Evolutionary conservation across 2,113 vertebrate genomes (phyloP).

Genomic region (Thalassarche chlororhynchos): DNA sequence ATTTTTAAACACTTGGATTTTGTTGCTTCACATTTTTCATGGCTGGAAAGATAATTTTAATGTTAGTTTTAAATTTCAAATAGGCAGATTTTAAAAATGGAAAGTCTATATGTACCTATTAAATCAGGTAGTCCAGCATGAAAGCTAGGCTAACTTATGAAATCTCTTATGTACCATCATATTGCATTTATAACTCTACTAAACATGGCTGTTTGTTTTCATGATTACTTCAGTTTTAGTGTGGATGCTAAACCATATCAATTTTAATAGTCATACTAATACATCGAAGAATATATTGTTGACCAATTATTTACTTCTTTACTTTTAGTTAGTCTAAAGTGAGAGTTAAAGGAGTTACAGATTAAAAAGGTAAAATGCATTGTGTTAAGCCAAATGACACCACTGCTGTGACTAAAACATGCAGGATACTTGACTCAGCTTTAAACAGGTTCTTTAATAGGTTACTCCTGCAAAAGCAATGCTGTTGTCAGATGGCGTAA

Average conservation of each 20-base stretch:
- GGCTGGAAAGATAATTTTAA: neutral
- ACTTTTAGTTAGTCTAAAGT: neutral
- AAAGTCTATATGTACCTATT: neutral
- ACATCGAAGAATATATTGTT: neutral
- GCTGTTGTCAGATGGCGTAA: neutral
- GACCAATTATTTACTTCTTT: neutral
- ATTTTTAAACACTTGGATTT: neutral
- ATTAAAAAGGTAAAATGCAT: neutral
- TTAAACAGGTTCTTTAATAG: neutral
- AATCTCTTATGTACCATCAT: neutral
- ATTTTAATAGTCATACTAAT: neutral
- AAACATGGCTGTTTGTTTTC: neutral
- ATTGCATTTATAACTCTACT: neutral
- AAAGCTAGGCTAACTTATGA: neutral
- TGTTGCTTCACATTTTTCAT: neutral
- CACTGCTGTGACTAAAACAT: neutral
- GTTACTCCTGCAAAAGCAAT: neutral
- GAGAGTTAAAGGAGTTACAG: neutral
- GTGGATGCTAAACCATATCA: neutral
- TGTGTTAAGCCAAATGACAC: neutral
- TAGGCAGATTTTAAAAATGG: neutral
- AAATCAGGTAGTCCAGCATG: neutral
- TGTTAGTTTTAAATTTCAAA: neutral
- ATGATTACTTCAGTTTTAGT: neutral
- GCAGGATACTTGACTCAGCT: neutral